Evolutionary conservation across 2,888 invertebrate species (phyloP), one percentile per base, ranked within the genome.

Genomic region (Ennomos fuscantarius): DNA sequence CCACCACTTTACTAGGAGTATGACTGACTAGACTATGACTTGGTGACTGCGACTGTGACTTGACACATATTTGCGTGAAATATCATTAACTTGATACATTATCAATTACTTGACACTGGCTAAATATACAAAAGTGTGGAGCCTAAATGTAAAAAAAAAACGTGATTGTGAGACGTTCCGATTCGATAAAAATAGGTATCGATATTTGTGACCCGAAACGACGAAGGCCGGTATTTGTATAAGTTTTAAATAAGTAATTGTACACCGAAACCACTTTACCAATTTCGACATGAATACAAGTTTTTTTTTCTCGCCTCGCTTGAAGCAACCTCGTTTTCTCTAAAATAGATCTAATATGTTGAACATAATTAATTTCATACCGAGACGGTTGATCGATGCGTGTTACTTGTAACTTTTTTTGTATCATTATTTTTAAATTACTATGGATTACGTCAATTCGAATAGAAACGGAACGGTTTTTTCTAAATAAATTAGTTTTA

Each of bases 291-390:
- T 82, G 86, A 86, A 87, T 86, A 89, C 87, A 78, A 68, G 85
- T 87, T 86, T 78, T 82, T n/a, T 73, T 73, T 68, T 70, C 79
- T 77, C 78, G 76, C 75, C 79, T 77, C 81, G 84, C 84, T 84
- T 69, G 65, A 62, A 83, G 84, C 89, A 84, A 86, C 86, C 89
- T 89, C 81, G 88, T 90, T 90, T 89, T 86, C 89, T 89, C 87
- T 83, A 89, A 90, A 90, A 90, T 85, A 87, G 86, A 87, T 87
- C 88, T 89, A 86, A 89, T 89, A 89, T 84, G 86, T 87, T 84
- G 86, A 86, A 89, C 85, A 87, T 89, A 90, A 90, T 90, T 90
- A 89, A 89, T 89, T 88, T 87, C 81, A 83, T 86, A 87, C 79
- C 76, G 74, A 81, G 73, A 77, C 73, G 72, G 74, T 81, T 89